A percentile compares a stretch with the other conserved stretches of the same genome.
These are phyloP conservation scores for Galeruca laticollis DNA, from an alignment of 2,888 invertebrate species.

Conservation along the genomic window DNA sequence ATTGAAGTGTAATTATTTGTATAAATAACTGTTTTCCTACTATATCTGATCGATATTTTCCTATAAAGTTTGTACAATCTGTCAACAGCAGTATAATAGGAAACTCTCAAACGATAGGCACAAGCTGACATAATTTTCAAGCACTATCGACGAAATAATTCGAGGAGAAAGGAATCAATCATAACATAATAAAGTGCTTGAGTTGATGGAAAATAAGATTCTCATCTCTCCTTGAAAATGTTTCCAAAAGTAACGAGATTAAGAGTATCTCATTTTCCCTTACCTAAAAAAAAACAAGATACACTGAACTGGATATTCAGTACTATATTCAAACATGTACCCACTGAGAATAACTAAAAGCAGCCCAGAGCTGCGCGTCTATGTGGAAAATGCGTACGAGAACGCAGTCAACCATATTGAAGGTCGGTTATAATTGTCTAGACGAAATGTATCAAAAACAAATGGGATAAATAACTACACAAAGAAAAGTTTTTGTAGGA, in stretches of 20 bases:
- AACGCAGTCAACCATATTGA: no score
- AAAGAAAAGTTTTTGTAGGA: no score
- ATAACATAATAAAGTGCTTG: neutral
- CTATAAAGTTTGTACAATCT: neutral
- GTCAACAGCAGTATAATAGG: neutral
- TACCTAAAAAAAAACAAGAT: neutral
- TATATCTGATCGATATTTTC: neutral
- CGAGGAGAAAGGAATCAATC: neutral
- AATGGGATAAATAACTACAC: no score
- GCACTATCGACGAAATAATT: neutral
- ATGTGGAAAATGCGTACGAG: no score
- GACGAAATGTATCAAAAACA: no score
- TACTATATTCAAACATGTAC: no score
- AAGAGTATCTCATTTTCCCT: neutral
- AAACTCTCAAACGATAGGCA: neutral
- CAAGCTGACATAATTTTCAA: neutral
- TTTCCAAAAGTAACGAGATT: neutral
- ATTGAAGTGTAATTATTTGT: no score
- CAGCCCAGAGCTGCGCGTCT: no score
- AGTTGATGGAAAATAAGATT: neutral
- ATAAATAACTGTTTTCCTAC: neutral
- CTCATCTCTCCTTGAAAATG: neutral
- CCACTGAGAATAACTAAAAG: no score
- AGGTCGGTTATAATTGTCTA: no score
- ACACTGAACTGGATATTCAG: no score